phyloP scores from a whole-genome alignment of 2,888 invertebrate genomes.

The Polymixis flavicincta region DNA sequence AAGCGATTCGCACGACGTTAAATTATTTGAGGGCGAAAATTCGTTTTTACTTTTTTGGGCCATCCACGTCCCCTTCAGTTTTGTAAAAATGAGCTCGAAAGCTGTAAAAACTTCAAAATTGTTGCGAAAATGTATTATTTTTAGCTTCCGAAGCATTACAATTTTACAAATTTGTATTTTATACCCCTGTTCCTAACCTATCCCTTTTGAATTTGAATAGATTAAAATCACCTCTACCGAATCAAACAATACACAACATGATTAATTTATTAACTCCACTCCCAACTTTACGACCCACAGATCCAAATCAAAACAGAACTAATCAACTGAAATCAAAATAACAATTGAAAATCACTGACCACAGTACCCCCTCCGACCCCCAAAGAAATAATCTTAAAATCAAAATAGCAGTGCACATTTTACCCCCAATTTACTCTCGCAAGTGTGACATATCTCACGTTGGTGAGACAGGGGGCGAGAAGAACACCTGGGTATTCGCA shows the following conservation, averaged over 20 bases:
- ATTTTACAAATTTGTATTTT: background rate
- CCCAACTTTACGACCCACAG: slow-evolving; percentile 21
- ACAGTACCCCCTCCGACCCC: slow-evolving; percentile 14
- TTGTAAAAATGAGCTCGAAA: background rate
- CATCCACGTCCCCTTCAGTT: background rate
- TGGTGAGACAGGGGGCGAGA: slow-evolving; percentile 57
- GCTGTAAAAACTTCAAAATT: background rate
- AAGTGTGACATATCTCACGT: slow-evolving; percentile 71
- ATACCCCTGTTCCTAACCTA: background rate
- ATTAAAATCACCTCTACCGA: background rate
- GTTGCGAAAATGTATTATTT: background rate
- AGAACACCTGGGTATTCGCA: slow-evolving; percentile 74
- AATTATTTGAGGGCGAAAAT: too few relatives aligned
- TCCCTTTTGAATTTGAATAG: background rate
- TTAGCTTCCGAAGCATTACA: background rate
- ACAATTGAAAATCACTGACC: slow-evolving; percentile 63
- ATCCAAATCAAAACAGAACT: slow-evolving; percentile 47
- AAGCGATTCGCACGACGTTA: too few relatives aligned
- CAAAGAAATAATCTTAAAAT: slow-evolving; percentile 63
- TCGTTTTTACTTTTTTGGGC: too few relatives aligned
- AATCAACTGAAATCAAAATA: slow-evolving; percentile 51
- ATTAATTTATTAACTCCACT: slow-evolving; percentile 20
- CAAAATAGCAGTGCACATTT: slow-evolving; percentile 69
- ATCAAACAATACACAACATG: slow-evolving; percentile 15
- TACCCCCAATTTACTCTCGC: slow-evolving; percentile 73